These are phyloP conservation scores for Nicator chloris DNA, from an alignment of 2,113 vertebrate genomes.

Conservation along the genomic window DNA sequence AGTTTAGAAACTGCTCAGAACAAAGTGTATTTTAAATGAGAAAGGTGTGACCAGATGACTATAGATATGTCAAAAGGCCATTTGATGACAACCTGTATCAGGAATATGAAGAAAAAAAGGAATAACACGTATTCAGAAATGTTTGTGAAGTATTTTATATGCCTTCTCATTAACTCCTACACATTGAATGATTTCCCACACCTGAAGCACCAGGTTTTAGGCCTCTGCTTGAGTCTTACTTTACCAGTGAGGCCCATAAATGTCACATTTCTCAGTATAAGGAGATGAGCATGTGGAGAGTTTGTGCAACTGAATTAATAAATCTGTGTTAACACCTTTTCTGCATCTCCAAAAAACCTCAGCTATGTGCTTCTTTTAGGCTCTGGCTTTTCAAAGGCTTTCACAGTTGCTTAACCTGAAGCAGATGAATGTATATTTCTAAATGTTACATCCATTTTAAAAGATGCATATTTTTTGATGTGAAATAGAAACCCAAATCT, in stretches of 20 bases:
- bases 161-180: neutral
- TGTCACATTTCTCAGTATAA: neutral
- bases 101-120: neutral
- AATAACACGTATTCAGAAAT: neutral
- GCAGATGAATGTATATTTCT: neutral
- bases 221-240: neutral
- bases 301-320: conserved; percentile 9
- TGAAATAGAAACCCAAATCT: neutral
- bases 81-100: neutral
- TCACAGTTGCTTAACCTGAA: neutral
- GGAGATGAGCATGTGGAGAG: neutral
- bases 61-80: neutral
- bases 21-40: neutral
- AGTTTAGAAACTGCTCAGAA: neutral
- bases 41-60: neutral
- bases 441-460: neutral
- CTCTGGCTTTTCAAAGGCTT: neutral
- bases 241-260: neutral
- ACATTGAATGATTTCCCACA: neutral
- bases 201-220: neutral
- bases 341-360: neutral
- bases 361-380: neutral
- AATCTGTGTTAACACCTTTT: neutral
- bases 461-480: neutral
- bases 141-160: neutral